These are phyloP conservation scores for Sorex fumeus DNA, from an alignment of 2,113 vertebrate species.

Conservation along the genomic window DNA sequence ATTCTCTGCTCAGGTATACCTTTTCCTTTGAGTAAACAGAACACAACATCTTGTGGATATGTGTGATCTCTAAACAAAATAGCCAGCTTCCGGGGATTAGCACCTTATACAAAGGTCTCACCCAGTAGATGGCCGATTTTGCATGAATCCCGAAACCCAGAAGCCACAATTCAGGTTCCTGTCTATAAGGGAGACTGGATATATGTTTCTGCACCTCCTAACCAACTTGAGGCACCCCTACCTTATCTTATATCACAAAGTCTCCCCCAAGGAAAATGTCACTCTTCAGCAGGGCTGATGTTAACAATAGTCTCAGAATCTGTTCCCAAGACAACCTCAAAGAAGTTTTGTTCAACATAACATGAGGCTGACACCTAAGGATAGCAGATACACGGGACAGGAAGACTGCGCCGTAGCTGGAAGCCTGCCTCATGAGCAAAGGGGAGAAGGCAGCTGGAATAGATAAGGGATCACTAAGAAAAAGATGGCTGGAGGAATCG, in stretches of 20 bases:
- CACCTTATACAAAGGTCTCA: not conserved
- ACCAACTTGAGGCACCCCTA: not conserved
- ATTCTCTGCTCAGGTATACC: not conserved
- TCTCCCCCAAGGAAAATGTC: not conserved
- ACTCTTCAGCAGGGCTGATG: not conserved
- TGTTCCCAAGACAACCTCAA: not conserved
- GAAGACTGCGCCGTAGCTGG: too few relatives aligned
- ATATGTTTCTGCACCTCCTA: fast-evolving
- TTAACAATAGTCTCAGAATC: not conserved
- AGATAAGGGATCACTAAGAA: too few relatives aligned
- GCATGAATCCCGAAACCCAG: not conserved
- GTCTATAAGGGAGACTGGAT: fast-evolving
- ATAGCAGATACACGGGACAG: too few relatives aligned
- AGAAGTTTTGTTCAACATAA: not conserved
- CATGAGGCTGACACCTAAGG: too few relatives aligned
- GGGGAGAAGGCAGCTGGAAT: too few relatives aligned
- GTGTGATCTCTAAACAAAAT: not conserved
- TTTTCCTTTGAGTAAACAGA: not conserved
- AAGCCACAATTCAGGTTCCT: not conserved
- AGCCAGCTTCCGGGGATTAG: not conserved
- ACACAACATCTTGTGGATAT: not conserved
- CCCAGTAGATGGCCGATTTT: fast-evolving
- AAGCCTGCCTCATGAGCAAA: too few relatives aligned
- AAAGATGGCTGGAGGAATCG: too few relatives aligned
- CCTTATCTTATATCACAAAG: conserved; percentile 35